Percentiles rank a stretch among this genome's conserved stretches.
Conservation (phyloP, 1,140 invertebrate genomes). For the Ephestia elutella region DNA sequence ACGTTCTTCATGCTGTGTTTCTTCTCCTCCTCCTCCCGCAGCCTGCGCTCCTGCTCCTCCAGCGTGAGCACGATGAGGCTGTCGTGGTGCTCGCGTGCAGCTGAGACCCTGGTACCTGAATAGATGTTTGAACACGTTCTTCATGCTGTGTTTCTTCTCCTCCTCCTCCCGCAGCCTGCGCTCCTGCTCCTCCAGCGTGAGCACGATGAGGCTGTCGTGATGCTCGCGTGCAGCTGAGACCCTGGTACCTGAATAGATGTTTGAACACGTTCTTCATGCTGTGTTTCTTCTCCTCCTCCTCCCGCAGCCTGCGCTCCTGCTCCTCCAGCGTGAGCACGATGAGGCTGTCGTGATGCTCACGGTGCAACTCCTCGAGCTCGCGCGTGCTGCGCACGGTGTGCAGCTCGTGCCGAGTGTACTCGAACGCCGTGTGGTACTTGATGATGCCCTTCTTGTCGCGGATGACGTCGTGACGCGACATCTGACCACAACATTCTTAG, state of each 20-base stretch:
- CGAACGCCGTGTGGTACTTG: slow-evolving; percentile 26
- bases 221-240: too few species aligned
- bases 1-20: too few species aligned
- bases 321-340: background rate
- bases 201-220: too few species aligned
- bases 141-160: too few species aligned
- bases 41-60: too few species aligned
- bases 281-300: background rate
- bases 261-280: slow-evolving; percentile 20
- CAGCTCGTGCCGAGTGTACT: slow-evolving; percentile 21
- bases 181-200: too few species aligned
- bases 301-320: background rate
- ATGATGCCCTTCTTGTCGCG: slow-evolving; percentile 33
- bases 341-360: background rate
- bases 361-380: background rate
- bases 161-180: too few species aligned
- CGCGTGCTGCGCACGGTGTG: slow-evolving; percentile 3
- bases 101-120: too few species aligned
- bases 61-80: too few species aligned
- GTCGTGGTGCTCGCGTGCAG: too few species aligned
- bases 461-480: slow-evolving; percentile 21
- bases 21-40: too few species aligned
- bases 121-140: too few species aligned
- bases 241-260: background rate
- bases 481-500: background rate